phyloP scores from a whole-genome alignment of 2,888 invertebrate species.

The Megastigmus dorsalis region DNA sequence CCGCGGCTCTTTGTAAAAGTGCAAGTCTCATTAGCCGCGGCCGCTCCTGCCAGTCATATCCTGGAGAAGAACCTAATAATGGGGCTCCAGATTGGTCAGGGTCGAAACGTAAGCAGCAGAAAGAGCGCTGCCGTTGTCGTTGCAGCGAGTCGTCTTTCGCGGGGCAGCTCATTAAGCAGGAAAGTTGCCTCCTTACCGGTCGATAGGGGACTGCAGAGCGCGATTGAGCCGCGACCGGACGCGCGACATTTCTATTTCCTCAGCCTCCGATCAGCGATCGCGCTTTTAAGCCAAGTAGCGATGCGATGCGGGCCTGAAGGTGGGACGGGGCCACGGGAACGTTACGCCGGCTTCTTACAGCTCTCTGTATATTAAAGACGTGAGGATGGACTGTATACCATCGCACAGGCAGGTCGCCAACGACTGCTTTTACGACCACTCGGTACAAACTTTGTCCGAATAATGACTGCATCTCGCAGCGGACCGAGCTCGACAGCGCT shows the following conservation, averaged over 20 bases:
- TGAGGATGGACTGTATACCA: background rate
- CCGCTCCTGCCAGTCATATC: no score
- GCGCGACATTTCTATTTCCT: slow-evolving; percentile 33
- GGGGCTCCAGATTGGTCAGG: no score
- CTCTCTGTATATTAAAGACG: no score
- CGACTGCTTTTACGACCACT: background rate
- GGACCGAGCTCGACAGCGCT: background rate
- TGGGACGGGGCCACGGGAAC: background rate
- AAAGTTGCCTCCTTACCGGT: slow-evolving; percentile 41
- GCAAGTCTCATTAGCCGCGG: no score
- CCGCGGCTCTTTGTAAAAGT: no score
- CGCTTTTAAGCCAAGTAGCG: no score
- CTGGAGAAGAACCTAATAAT: no score
- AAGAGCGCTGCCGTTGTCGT: no score
- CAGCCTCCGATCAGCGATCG: background rate
- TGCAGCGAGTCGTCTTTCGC: slow-evolving; percentile 39
- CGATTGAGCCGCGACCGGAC: background rate
- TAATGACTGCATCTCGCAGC: slow-evolving; percentile 24
- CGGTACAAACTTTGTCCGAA: background rate
- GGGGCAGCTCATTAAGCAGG: slow-evolving; percentile 46
- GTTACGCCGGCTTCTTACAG: no score
- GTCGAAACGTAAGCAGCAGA: no score
- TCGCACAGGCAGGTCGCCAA: background rate
- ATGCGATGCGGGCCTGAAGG: background rate
- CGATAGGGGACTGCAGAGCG: no score